Conservation (phyloP, 2,113 vertebrate species). For the Pygoscelis adeliae region DNA sequence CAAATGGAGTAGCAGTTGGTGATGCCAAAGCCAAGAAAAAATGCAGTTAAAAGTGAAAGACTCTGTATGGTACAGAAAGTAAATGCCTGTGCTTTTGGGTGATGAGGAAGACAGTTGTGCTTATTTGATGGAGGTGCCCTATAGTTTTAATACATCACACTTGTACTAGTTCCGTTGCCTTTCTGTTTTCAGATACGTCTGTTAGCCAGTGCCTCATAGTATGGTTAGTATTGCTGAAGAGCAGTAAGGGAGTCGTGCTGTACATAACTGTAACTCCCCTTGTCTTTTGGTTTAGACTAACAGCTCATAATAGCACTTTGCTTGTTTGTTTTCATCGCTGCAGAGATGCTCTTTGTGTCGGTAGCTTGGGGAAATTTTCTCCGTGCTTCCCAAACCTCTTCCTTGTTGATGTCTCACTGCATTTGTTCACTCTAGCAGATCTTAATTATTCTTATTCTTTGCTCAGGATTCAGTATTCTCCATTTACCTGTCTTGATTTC, state of each 20-base stretch:
- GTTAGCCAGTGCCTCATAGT: accelerated
- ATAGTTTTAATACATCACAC: neutral
- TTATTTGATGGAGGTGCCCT: neutral
- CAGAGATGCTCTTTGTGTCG: neutral
- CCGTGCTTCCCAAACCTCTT: neutral
- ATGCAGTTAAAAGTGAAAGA: neutral
- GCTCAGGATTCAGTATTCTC: neutral
- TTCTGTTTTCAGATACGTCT: neutral
- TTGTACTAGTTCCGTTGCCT: too few species aligned
- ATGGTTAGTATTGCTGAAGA: too few species aligned
- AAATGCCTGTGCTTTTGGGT: neutral
- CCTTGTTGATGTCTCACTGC: neutral
- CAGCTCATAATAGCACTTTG: neutral
- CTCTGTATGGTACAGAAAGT: neutral
- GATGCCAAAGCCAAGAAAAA: neutral
- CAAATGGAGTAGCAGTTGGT: neutral
- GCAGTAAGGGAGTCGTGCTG: neutral
- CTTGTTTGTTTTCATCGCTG: neutral
- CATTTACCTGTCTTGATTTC: neutral
- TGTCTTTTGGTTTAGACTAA: neutral
- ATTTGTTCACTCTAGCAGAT: neutral
- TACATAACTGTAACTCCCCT: accelerated
- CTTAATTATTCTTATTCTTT: neutral
- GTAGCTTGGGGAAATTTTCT: neutral
- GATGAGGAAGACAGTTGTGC: neutral